Base-by-base conservation (phyloP, 2,113 vertebrate genomes). In the Psettodes erumei region DNA sequence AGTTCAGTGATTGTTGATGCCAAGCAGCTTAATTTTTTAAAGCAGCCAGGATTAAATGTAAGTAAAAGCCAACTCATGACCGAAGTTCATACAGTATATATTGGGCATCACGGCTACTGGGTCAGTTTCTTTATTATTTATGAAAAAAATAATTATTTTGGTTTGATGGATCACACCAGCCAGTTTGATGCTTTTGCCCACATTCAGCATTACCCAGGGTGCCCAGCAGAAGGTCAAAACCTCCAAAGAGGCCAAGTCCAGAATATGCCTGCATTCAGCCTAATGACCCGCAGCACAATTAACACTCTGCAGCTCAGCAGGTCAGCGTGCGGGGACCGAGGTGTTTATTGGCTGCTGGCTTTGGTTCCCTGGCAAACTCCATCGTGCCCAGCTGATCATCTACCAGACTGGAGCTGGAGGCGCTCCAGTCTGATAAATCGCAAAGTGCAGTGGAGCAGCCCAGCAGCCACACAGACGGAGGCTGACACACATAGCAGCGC, bases 261-360 rank as follows among this genome's bases (percentile, higher is more conserved):
- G 85, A 80, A 86, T 78, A 73, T 61, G 88, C 79, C 81, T 61
- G 82, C 62, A 79, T 75, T 86, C 65, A 66, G 88, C 82, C 85
- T 89, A 89, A 91, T 90, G 86, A 91, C 88, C 90, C 84, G 65
- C 82, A 74, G 82, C 84, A 80, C 90, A 89, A 87, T 92, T 92
- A 92, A 91, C 91, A 90, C 89, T 80, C 74, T 48, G 63, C 81
- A 43, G 66, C 88, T 47, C 89, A 82, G 85, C 85, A 73, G 78
- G 85, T 82, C 72, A 68, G 80, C 60, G n/a, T 28, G 71, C 38
- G 40, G 40, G 54, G 66, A 37, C 33, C 32, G 79, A 81, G 79
- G 86, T 86, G 86, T 90, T 90, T 90, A 90, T 88, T 89, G 86
- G 83, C 86, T 88, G 79, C 40, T 82, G 81, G 87, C 85, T 61